phyloP scores from a whole-genome alignment of 2,113 vertebrate genomes.

The Psophia crepitans region DNA sequence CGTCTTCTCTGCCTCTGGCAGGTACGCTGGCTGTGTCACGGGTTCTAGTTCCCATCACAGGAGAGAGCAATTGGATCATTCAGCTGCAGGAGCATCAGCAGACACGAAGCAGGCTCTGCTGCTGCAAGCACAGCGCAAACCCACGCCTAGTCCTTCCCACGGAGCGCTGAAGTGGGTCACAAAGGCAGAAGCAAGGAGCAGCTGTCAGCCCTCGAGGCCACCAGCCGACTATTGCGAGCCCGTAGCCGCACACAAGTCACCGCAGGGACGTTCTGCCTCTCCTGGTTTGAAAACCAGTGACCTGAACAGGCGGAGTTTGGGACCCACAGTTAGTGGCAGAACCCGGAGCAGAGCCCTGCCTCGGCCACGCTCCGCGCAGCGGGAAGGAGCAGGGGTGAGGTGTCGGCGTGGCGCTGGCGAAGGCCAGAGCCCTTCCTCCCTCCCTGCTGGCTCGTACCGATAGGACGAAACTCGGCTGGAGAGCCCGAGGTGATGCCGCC shows the following conservation, averaged over 20 bases:
- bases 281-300: neutral
- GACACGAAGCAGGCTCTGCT: neutral
- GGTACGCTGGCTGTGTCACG: fast-evolving
- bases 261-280: neutral
- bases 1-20: neutral
- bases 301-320: neutral
- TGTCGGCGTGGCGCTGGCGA: neutral
- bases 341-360: neutral
- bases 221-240: neutral
- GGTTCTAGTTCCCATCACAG: neutral
- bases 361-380: fast-evolving
- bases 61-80: neutral
- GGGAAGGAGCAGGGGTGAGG: neutral
- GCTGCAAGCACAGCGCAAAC: neutral
- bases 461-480: fast-evolving
- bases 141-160: neutral
- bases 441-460: neutral
- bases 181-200: neutral
- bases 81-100: neutral
- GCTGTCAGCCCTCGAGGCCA: neutral
- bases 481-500: too few species aligned
- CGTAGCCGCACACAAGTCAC: neutral
- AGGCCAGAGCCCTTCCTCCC: neutral
- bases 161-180: neutral
- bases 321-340: neutral